phyloP scores from a whole-genome alignment of 1,140 invertebrate genomes.

The Nasonia giraulti region DNA sequence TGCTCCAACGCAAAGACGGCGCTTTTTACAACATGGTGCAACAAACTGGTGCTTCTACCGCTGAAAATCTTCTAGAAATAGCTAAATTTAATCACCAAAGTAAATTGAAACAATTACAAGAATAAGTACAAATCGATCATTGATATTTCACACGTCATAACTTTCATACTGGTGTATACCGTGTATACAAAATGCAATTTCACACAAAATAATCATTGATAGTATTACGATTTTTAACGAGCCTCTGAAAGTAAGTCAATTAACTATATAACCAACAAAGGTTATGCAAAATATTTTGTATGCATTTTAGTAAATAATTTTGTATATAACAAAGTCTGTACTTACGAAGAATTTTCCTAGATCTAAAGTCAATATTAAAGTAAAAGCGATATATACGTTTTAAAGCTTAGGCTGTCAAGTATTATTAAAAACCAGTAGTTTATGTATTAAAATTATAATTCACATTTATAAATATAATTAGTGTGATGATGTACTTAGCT shows the following conservation, averaged over 20 bases:
- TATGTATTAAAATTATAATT: background rate
- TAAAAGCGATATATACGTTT: background rate
- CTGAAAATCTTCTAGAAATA: slow-evolving; percentile 77
- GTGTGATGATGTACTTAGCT: no score
- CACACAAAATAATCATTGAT: background rate
- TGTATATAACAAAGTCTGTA: slow-evolving; percentile 21
- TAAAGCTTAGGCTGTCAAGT: background rate
- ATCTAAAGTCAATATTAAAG: background rate
- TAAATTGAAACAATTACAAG: background rate
- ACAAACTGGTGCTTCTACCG: slow-evolving; percentile 79
- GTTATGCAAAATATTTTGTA: background rate
- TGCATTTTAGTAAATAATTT: background rate
- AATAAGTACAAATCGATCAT: slow-evolving; percentile 12
- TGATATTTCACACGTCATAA: background rate
- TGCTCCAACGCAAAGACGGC: slow-evolving; percentile 75
- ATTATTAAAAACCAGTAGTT: background rate
- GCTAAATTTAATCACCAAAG: slow-evolving; percentile 72
- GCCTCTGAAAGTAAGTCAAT: background rate
- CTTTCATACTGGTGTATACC: slow-evolving; percentile 7
- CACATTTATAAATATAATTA: background rate
- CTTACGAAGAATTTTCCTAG: background rate
- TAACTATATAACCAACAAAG: background rate
- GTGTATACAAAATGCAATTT: slow-evolving; percentile 2
- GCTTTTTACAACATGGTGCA: slow-evolving; percentile 80
- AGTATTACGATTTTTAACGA: background rate